phyloP scores from a whole-genome alignment of 1,140 invertebrate genomes.

The Rhynchophorus ferrugineus region DNA sequence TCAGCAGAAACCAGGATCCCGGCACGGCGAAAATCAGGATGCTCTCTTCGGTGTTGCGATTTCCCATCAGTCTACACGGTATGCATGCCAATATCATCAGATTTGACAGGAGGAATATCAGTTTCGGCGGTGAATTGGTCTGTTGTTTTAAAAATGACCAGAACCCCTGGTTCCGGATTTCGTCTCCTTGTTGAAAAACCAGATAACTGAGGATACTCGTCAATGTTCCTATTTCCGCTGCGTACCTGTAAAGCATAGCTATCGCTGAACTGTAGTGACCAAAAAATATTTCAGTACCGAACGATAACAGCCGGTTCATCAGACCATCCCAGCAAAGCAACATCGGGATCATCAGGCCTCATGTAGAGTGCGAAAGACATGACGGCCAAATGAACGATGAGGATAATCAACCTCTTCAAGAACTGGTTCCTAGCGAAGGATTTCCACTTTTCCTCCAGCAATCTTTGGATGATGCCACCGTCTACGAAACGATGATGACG shows the following conservation, averaged over 20 bases:
- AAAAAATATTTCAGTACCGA: constrained; percentile 36
- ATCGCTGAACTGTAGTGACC: not conserved
- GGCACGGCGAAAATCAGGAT: constrained; percentile 88
- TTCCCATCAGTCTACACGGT: constrained; percentile 69
- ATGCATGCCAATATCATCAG: constrained; percentile 87
- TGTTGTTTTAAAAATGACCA: constrained; percentile 85
- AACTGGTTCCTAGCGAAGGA: constrained; percentile 93
- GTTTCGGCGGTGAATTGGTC: constrained; percentile 89
- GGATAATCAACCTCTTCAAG: constrained; percentile 78
- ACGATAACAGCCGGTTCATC: constrained; percentile 46
- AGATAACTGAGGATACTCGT: constrained; percentile 80
- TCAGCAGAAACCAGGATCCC: constrained; percentile 92
- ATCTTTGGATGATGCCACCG: constrained; percentile 92
- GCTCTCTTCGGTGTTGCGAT: constrained; percentile 79
- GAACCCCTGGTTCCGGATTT: constrained; percentile 89
- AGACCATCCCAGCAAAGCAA: constrained; percentile 47
- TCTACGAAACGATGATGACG: too few relatives aligned
- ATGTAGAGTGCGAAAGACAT: constrained; percentile 87
- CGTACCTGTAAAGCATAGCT: constrained; percentile 32
- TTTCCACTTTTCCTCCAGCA: constrained; percentile 99
- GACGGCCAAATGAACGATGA: constrained; percentile 78
- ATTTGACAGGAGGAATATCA: constrained; percentile 89
- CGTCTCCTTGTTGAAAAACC: constrained; percentile 85
- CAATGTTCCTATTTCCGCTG: constrained; percentile 76
- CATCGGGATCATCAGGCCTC: constrained; percentile 57